Conservation (phyloP, 2,888 invertebrate species). For the Uloborus plumipes region DNA sequence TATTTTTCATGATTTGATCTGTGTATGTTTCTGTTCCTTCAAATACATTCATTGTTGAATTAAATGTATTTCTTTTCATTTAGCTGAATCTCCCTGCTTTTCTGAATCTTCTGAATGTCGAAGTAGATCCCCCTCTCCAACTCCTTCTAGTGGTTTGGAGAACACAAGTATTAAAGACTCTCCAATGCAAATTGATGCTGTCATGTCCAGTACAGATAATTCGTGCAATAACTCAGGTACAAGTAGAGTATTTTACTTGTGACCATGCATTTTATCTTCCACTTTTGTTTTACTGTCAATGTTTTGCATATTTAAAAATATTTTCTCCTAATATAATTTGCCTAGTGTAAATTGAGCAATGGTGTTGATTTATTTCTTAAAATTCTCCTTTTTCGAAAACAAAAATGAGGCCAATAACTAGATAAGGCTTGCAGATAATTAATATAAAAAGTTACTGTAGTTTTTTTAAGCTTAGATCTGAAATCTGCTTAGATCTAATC, state of each 20-base stretch:
- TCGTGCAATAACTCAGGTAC: conserved; percentile 65
- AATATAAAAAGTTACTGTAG: too few species aligned
- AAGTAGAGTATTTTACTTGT: not conserved
- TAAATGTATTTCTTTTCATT: not conserved
- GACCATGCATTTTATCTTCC: not conserved
- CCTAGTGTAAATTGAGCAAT: not conserved
- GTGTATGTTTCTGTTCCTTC: not conserved
- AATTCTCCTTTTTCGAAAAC: too few species aligned
- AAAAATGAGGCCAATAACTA: too few species aligned
- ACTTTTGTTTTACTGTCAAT: not conserved
- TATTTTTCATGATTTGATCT: not conserved
- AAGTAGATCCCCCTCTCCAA: conserved; percentile 82
- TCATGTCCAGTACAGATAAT: conserved; percentile 62
- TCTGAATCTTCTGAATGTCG: conserved; percentile 66
- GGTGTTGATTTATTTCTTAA: too few species aligned
- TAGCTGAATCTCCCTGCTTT: conserved; percentile 64
- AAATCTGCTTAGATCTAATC: too few species aligned
- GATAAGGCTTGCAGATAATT: too few species aligned
- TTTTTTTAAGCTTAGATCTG: too few species aligned
- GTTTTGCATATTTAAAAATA: not conserved
- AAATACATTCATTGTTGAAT: not conserved
- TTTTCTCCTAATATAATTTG: not conserved
- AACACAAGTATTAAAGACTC: conserved; percentile 86
- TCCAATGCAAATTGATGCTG: conserved; percentile 84
- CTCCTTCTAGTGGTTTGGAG: conserved; percentile 89